A percentile compares a stretch with the other conserved stretches of the same genome.
phyloP scores from a whole-genome alignment of 1,140 invertebrate species.

The Caenorhabditis remanei region DNA sequence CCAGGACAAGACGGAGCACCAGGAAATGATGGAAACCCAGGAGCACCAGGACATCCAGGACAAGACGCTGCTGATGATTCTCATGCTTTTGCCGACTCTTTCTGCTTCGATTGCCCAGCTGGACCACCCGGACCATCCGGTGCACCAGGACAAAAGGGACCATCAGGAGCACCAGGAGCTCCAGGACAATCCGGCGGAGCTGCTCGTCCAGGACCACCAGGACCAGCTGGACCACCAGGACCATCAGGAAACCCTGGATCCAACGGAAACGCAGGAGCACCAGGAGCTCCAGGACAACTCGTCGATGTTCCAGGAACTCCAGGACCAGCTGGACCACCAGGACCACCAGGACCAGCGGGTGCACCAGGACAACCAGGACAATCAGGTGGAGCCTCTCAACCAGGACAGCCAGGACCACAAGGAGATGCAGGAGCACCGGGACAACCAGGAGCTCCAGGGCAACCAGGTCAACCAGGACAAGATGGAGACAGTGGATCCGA shows the following conservation, averaged over 20 bases:
- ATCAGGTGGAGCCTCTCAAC: neutral
- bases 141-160: conserved; percentile 70
- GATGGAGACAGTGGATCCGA: conserved; percentile 1
- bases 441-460: conserved; percentile 14
- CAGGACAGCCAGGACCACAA: conserved; percentile 17
- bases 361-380: conserved; percentile 64
- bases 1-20: conserved; percentile 66
- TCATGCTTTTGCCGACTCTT: conserved; percentile 57
- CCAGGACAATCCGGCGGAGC: conserved; percentile 74
- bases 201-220: conserved; percentile 66
- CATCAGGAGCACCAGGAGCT: conserved; percentile 67
- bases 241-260: conserved; percentile 68
- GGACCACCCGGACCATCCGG: conserved; percentile 69
- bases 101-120: conserved; percentile 71
- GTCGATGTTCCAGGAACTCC: conserved; percentile 69
- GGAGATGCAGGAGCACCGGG: conserved; percentile 23
- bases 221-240: conserved; percentile 70
- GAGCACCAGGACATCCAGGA: conserved; percentile 60
- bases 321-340: conserved; percentile 70
- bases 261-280: conserved; percentile 67
- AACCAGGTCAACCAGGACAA: neutral
- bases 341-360: conserved; percentile 67
- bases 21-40: conserved; percentile 66
- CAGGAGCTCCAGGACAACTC: conserved; percentile 69
- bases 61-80: conserved; percentile 62